Evolutionary conservation across 2,797 vertebrate species (phyloP).

Genomic region (Periparus ater): DNA sequence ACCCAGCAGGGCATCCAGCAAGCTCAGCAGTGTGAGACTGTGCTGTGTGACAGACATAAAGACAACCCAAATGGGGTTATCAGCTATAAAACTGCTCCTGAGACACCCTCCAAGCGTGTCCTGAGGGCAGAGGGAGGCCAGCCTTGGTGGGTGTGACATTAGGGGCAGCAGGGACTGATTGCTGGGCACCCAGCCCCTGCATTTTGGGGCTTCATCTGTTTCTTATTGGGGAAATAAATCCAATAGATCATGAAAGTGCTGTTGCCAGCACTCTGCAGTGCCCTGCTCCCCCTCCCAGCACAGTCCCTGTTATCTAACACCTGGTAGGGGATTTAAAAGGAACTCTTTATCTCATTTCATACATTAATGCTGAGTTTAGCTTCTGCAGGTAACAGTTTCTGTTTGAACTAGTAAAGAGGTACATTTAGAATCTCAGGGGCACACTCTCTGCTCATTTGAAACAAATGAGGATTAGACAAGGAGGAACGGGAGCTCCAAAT

Average conservation of each 20-base stretch:
- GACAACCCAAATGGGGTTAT: not conserved
- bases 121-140: not conserved
- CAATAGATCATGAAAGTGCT: not conserved
- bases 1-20: rapidly evolving
- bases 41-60: rapidly evolving
- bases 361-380: slow-evolving; percentile 24
- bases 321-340: not conserved
- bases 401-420: slow-evolving; percentile 24
- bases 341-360: not conserved
- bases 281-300: not conserved
- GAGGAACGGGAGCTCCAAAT: slow-evolving; percentile 19
- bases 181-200: not conserved
- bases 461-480: slow-evolving; percentile 59
- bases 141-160: rapidly evolving
- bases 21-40: rapidly evolving
- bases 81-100: not conserved
- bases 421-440: slow-evolving; percentile 38
- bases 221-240: not conserved
- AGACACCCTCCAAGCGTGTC: not conserved
- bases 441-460: slow-evolving; percentile 26
- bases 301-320: not conserved
- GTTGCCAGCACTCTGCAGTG: not conserved
- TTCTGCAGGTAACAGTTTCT: slow-evolving; percentile 33
- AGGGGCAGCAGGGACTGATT: not conserved
- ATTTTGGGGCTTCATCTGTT: not conserved